These are phyloP conservation scores for Drosophila lacertosa DNA, from an alignment of 1,140 invertebrate genomes.

Conservation along the genomic window DNA sequence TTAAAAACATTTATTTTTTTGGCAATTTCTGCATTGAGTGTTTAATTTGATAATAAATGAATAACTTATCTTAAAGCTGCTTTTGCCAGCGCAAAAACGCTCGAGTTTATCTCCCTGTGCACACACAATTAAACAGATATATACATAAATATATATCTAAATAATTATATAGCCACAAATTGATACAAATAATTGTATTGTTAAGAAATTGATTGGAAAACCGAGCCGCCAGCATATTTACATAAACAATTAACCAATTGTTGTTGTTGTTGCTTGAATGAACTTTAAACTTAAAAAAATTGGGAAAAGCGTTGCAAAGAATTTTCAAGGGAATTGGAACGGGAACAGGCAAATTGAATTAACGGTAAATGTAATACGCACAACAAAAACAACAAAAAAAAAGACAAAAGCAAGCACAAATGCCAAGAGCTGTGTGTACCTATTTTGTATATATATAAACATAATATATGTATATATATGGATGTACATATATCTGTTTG, in stretches of 20 bases:
- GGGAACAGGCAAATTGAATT: constrained; percentile 63
- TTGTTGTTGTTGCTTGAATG: constrained; percentile 32
- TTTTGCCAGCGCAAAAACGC: neutral
- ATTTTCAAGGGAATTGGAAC: constrained; percentile 9
- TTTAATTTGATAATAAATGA: too few relatives aligned
- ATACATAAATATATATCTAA: constrained; percentile 34
- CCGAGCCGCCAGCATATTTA: constrained; percentile 34
- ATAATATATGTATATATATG: constrained; percentile 20
- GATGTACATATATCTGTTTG: neutral
- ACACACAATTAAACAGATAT: constrained; percentile 5
- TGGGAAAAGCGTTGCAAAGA: neutral
- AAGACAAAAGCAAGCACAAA: constrained; percentile 25
- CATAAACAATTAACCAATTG: constrained; percentile 49
- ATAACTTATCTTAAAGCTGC: too few relatives aligned
- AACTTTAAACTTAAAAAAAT: constrained; percentile 29
- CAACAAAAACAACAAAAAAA: constrained; percentile 23
- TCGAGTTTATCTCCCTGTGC: neutral
- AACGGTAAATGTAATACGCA: constrained; percentile 63
- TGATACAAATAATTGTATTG: constrained; percentile 35
- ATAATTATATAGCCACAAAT: constrained; percentile 3
- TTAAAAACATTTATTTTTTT: too few relatives aligned
- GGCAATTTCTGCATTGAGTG: too few relatives aligned
- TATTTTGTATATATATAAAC: constrained; percentile 42
- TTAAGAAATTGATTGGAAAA: constrained; percentile 61
- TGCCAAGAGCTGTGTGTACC: constrained; percentile 12